Evolutionary conservation across 1,140 invertebrate genomes (phyloP).

Genomic region (Andrena cerasifolii): DNA sequence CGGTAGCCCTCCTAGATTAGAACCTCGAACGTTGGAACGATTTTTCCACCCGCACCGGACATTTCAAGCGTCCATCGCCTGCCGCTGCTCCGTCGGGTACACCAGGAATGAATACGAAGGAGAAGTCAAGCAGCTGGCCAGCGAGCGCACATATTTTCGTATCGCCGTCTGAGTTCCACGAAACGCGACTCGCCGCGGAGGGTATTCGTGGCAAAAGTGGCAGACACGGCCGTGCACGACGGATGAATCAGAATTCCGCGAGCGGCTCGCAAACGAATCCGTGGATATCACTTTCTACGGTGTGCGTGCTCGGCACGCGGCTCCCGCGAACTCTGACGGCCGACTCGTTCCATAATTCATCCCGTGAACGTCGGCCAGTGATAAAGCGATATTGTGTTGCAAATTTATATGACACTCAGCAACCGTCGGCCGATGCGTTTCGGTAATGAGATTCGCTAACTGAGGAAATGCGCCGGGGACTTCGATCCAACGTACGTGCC

Average conservation of each 20-base stretch:
- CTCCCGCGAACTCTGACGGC: slow-evolving; percentile 41
- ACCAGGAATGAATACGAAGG: too few relatives aligned
- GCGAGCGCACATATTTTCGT: too few relatives aligned
- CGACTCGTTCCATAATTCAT: slow-evolving; percentile 59
- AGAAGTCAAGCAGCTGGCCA: too few relatives aligned
- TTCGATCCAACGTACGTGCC: slow-evolving; percentile 3
- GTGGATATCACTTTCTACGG: slow-evolving; percentile 55
- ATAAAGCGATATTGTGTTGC: slow-evolving; percentile 69
- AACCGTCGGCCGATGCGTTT: slow-evolving; percentile 54
- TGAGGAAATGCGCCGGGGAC: slow-evolving; percentile 42
- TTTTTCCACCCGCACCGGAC: too few relatives aligned
- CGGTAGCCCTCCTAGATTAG: too few relatives aligned
- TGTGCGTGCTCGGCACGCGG: slow-evolving; percentile 4
- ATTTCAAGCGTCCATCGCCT: too few relatives aligned
- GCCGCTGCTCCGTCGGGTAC: too few relatives aligned
- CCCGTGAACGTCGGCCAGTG: slow-evolving; percentile 56
- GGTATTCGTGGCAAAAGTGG: too few relatives aligned
- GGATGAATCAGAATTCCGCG: slow-evolving; percentile 49
- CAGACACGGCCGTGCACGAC: not conserved
- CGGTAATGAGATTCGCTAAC: slow-evolving; percentile 67
- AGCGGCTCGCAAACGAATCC: slow-evolving; percentile 46
- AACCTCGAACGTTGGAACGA: too few relatives aligned
- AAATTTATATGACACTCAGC: slow-evolving; percentile 65
- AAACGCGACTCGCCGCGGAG: too few relatives aligned
- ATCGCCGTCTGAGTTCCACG: too few relatives aligned